Base-by-base conservation (phyloP, 2,888 invertebrate species). In the Lochmaea capreae region DNA sequence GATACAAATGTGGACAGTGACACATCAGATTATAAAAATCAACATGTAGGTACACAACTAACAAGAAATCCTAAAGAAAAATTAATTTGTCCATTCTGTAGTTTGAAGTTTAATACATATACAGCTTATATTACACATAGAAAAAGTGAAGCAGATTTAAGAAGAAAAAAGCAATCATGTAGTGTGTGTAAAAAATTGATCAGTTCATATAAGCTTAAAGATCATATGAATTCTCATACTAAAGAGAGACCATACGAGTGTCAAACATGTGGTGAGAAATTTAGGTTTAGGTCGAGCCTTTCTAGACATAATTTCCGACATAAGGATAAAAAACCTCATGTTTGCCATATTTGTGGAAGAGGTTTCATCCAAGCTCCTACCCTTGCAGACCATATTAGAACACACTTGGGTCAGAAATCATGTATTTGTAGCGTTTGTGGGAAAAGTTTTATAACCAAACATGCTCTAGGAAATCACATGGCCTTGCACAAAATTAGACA, bases 361-460 rank as follows among this genome's bases (percentile, higher is more conserved):
- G 78, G 76, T 26, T 78, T 78, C 39, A 78, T 78, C 12, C 78
- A 78, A 74, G 76, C 76, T 61, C 76, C 78, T 18, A 73, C 76
- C 11, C 58, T 78, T 65, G 71, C 76, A 11, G 76, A 78, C 65
- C 80, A 80, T 58, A 76, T 79, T 68, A 74, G 76, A 52, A 75
- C 77, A 14, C 80, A 80, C 65, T 67, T 62, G 11, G 74, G 75
- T 42, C 75, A 79, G 61, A 79, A 78, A 74, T 74, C 77, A n/a
- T 78, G 75, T 70, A 75, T 74, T 33, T 80, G 79, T 61, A 69
- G 73, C 71, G 39, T 78, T 54, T 78, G 78, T 67, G 83, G 88
- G 87, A 88, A 75, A 71, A 72, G 57, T 61, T 80, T 80, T 65
- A 86, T 88, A 22, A 77, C 76, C 11, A 77, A 78, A 69, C 78